Percentiles rank a stretch among this genome's conserved stretches.
phyloP scores from a whole-genome alignment of 1,140 invertebrate species.

The Dendroctonus ponderosae region DNA sequence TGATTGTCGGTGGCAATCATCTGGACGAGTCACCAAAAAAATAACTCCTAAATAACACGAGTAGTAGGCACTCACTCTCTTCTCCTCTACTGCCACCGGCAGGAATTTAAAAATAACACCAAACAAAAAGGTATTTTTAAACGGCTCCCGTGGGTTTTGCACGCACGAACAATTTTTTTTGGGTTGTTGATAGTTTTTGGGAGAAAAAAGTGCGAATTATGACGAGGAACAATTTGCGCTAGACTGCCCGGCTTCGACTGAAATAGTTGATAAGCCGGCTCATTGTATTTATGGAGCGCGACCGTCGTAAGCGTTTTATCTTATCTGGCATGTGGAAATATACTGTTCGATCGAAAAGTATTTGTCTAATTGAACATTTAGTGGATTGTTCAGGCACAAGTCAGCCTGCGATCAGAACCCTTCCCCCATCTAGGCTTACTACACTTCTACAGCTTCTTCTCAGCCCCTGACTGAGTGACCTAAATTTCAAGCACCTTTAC shows the following conservation, averaged over 20 bases:
- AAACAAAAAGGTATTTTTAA: constrained; percentile 14
- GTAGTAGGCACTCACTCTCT: too few species aligned
- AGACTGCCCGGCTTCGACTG: constrained; percentile 26
- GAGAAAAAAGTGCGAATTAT: background rate
- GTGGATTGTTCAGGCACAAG: too few species aligned
- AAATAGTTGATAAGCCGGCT: constrained; percentile 27
- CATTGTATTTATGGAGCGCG: constrained; percentile 24
- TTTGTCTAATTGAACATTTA: constrained; percentile 1
- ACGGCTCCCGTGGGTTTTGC: background rate
- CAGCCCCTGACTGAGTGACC: too few species aligned
- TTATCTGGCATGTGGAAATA: constrained; percentile 15
- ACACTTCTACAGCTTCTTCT: too few species aligned
- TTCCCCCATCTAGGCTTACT: too few species aligned
- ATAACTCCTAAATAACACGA: too few species aligned
- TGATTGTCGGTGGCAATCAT: constrained; percentile 22
- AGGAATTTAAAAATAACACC: constrained; percentile 19
- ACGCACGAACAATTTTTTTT: background rate
- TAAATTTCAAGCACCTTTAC: too few species aligned
- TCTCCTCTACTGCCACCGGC: background rate
- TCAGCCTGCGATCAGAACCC: too few species aligned
- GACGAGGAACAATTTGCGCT: constrained; percentile 15
- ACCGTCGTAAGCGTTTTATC: constrained; percentile 8
- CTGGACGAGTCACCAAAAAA: background rate
- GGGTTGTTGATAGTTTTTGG: background rate
- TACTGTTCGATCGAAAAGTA: constrained; percentile 12